phyloP scores from a whole-genome alignment of 2,888 invertebrate species.

The Bombylius discolor region DNA sequence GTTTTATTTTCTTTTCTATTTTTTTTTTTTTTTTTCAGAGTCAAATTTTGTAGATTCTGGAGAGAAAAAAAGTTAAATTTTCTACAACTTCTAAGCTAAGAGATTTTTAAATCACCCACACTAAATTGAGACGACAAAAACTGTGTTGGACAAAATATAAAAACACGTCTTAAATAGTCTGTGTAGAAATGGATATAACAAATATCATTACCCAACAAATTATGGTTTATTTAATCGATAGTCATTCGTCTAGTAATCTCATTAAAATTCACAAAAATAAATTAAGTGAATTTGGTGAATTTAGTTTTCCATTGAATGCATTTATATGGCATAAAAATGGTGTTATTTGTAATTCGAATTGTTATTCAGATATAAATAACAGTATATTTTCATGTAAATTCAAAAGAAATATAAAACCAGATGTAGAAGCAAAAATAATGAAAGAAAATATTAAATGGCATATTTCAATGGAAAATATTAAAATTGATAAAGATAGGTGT shows the following conservation, averaged over 20 bases:
- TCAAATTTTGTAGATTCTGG: too few species aligned
- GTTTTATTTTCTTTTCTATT: too few species aligned
- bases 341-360: neutral
- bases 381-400: neutral
- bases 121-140: too few species aligned
- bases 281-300: constrained; percentile 45
- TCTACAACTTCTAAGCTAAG: too few species aligned
- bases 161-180: too few species aligned
- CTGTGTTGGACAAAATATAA: too few species aligned
- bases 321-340: constrained; percentile 44
- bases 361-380: neutral
- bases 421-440: constrained; percentile 5
- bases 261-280: constrained; percentile 48
- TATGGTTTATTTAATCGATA: too few species aligned
- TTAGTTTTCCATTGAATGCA: constrained; percentile 46
- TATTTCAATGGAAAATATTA: constrained; percentile 17
- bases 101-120: too few species aligned
- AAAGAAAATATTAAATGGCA: constrained; percentile 18
- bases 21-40: too few species aligned
- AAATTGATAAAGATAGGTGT: constrained; percentile 20
- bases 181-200: too few species aligned
- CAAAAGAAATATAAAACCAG: neutral
- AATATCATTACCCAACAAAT: too few species aligned
- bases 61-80: too few species aligned
- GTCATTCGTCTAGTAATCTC: constrained; percentile 15